phyloP scores from a whole-genome alignment of 2,888 invertebrate species.

The Hirtodrosophila trivittata region DNA sequence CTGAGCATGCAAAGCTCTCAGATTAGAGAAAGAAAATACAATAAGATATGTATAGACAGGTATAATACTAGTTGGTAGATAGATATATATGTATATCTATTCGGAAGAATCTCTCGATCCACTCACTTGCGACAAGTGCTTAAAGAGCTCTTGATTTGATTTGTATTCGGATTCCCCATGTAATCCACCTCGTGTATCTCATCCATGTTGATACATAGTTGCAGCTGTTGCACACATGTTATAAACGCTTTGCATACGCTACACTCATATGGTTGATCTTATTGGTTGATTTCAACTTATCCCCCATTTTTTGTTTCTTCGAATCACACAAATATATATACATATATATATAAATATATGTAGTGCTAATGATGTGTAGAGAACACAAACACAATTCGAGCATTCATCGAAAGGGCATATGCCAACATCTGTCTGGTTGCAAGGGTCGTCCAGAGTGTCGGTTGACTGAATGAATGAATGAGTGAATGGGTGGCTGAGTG shows the following conservation, averaged over 20 bases:
- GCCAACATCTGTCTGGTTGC: slow-evolving; percentile 37
- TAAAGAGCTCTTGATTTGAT: slow-evolving; percentile 8
- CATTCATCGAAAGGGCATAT: slow-evolving; percentile 40
- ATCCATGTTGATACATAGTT: slow-evolving; percentile 9
- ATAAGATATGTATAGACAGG: background rate
- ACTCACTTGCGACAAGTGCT: slow-evolving; percentile 32
- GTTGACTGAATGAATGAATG: slow-evolving; percentile 27
- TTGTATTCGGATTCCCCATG: slow-evolving; percentile 5
- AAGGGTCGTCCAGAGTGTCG: slow-evolving; percentile 40
- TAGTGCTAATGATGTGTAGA: slow-evolving; percentile 64
- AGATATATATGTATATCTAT: no score
- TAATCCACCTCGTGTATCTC: background rate
- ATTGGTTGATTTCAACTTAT: slow-evolving; percentile 27
- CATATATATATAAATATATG: slow-evolving; percentile 22
- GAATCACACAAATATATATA: no score
- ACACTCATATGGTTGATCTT: slow-evolving; percentile 28
- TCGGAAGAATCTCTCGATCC: slow-evolving; percentile 6
- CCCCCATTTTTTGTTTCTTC: background rate
- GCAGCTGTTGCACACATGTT: slow-evolving; percentile 71
- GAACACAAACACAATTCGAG: slow-evolving; percentile 42
- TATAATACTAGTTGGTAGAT: no score
- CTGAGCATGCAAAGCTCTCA: no score
- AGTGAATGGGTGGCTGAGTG: slow-evolving; percentile 7
- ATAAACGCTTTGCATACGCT: slow-evolving; percentile 42
- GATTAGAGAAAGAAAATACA: background rate